Evolutionary conservation across 2,113 vertebrate species (phyloP).

Genomic region (Muscicapa adusta): DNA sequence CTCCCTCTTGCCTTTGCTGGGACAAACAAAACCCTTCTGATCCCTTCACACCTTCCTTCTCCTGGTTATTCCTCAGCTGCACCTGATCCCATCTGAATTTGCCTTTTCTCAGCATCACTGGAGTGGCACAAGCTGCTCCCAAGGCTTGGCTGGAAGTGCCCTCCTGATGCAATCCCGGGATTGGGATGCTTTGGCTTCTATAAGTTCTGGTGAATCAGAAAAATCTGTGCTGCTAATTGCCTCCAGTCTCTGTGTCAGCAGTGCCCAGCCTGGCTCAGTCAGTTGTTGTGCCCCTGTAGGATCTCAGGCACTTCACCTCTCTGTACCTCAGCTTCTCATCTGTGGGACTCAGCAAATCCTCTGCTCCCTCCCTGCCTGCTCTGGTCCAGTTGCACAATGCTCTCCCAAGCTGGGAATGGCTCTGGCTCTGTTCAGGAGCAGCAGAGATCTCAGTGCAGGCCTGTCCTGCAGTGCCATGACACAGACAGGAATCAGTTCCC

Average conservation of each 20-base stretch:
- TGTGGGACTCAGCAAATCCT: neutral
- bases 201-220: neutral
- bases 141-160: neutral
- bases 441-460: neutral
- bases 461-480: neutral
- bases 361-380: neutral
- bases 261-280: neutral
- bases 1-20: neutral
- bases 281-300: neutral
- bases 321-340: neutral
- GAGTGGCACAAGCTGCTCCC: neutral
- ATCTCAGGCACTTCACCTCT: neutral
- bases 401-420: neutral
- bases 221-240: neutral
- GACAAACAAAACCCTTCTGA: neutral
- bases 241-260: neutral
- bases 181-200: neutral
- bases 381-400: rapidly evolving
- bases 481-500: neutral
- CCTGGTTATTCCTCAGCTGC: neutral
- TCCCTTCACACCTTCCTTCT: neutral
- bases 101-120: neutral
- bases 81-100: neutral
- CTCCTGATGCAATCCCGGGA: neutral
- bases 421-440: neutral